Base-by-base conservation (phyloP, 2,797 vertebrate species). In the Amphiprion clarkii region DNA sequence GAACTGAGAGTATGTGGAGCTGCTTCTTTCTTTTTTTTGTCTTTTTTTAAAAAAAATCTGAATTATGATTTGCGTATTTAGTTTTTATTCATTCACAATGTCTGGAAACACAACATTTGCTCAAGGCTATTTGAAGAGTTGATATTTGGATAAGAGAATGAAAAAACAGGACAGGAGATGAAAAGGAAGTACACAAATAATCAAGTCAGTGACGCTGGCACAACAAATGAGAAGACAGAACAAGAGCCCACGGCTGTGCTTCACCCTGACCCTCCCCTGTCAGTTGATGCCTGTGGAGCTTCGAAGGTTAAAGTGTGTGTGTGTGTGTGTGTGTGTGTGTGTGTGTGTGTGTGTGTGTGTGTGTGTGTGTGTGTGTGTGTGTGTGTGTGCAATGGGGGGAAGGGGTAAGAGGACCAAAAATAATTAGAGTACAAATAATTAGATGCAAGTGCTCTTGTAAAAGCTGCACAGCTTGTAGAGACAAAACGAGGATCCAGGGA, bases 371-470 rank as follows among this genome's bases (percentile, higher is more conserved):
- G 3, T 52, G n/a, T 52, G 49, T 52, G 21, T 23, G 49, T 0
- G 13, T n/a, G n/a, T n/a, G n/a, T n/a, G n/a, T n/a, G n/a, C n/a
- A n/a, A 3, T 14, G 1, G 56, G 31, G 61, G 57, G 25, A 10
- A 65, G 74, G 46, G 53, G 33, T 23, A 49, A 2, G 51, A 58
- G 57, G 33, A 81, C 74, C 62, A 70, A 88, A 94, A 92, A 93
- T 89, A 93, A 93, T 93, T 93, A 91, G 88, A 91, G 87, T 90
- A 93, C 90, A 93, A 92, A 87, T 91, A 93, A 95, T 93, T 90
- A 90, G 78, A 90, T 78, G 70, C 78, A 90, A 80, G 82, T 79
- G 58, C 74, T 90, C 83, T 84, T 83, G 83, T 78, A 90, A 81
- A 81, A 88, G 85, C 88, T 87, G 79, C 71, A 85, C 33, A 71